These are phyloP conservation scores for Aleiodes sp. DNA, from an alignment of 1,140 invertebrate genomes.

Conservation along the genomic window DNA sequence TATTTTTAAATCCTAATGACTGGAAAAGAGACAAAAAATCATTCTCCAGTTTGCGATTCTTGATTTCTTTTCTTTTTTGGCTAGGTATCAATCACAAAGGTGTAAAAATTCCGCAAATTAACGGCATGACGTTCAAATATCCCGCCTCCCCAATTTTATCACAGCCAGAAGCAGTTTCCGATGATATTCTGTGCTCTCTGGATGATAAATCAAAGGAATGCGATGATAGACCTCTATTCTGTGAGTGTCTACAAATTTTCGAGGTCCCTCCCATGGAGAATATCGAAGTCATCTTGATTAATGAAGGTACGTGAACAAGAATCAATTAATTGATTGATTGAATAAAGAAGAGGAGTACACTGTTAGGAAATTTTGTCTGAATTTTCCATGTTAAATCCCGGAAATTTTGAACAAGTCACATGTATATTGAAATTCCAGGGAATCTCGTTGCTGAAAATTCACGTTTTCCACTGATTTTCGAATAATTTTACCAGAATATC, in stretches of 20 bases:
- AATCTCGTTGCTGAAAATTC: too few species aligned
- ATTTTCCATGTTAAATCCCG: too few species aligned
- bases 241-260: constrained; percentile 49
- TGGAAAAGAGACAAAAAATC: neutral
- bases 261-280: constrained; percentile 35
- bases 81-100: constrained; percentile 30
- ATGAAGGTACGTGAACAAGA: constrained; percentile 43
- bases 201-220: constrained; percentile 42
- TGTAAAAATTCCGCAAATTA: constrained; percentile 43
- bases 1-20: neutral
- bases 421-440: too few species aligned
- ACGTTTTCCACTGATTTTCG: too few species aligned
- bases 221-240: constrained; percentile 42
- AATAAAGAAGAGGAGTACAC: too few species aligned
- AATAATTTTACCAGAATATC: too few species aligned
- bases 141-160: constrained; percentile 50
- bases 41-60: neutral
- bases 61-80: neutral
- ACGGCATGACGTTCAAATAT: constrained; percentile 52
- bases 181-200: constrained; percentile 42
- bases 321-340: neutral
- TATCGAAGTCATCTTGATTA: constrained; percentile 48
- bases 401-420: too few species aligned
- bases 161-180: constrained; percentile 40
- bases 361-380: too few species aligned